Base-by-base conservation (phyloP, 1,140 invertebrate species). In the Achroia grisella region DNA sequence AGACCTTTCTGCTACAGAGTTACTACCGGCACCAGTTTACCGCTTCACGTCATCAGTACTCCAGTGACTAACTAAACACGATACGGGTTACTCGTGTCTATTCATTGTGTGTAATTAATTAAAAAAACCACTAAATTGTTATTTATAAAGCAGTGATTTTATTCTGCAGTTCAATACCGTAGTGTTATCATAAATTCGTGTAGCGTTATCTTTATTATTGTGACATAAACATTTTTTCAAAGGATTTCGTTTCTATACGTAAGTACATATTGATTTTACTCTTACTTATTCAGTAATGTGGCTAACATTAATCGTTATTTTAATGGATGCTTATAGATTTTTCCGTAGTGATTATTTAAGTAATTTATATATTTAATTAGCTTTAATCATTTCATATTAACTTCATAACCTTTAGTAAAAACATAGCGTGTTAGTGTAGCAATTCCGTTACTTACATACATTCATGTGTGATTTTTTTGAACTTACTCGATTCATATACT, bases 381-480 rank as follows among this genome's bases (percentile, higher is more conserved):
- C 6, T 2, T 23, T 3, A 23, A 6, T 23, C 17, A n/a, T n/a
- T n/a, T n/a, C 17, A 23, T 23, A 23, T 3, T 23, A 3, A 3
- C 17, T 23, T 23, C 2, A 53, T 62, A 56, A 15, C 51, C 45
- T 44, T 43, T 51, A 61, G 55, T 60, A 63, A 59, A 56, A 51
- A 44, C 66, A 67, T 71, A 72, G 60, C 72, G 64, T 56, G 70
- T 64, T 64, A 52, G 48, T 55, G 52, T 50, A 53, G 43, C 50
- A 30, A 71, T 72, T 76, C 78, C 74, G 76, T 82, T 80, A 82
- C 61, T 69, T 50, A 59, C 66, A 57, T 80, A 82, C 61, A 66
- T 50, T 56, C 68, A 59, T 64, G 8, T 31, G 30, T 37, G 56
- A 23, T 71, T 71, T 60, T 71, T 73, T 75, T 65, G 56, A 80